Evolutionary conservation across 2,113 vertebrate species (phyloP).

Genomic region (Chitala chitala): DNA sequence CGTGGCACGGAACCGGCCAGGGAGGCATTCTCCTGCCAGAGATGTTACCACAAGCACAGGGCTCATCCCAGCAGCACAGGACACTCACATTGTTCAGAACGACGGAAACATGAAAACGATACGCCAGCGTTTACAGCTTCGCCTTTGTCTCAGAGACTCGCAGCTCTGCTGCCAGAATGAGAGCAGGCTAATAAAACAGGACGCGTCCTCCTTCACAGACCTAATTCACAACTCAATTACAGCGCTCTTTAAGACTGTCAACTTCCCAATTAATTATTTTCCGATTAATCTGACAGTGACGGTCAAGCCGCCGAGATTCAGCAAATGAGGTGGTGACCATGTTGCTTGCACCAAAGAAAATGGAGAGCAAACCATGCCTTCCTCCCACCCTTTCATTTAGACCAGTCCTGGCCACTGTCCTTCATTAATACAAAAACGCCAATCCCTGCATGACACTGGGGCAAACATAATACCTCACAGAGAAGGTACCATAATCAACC

Average conservation of each 20-base stretch:
- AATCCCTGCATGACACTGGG: not conserved
- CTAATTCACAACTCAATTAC: slow-evolving; percentile 31
- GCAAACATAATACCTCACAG: not conserved
- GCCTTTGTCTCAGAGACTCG: not conserved
- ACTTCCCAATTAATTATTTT: slow-evolving; percentile 22
- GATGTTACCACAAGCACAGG: no score
- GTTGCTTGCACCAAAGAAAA: not conserved
- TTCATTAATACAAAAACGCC: not conserved
- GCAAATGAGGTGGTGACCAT: not conserved
- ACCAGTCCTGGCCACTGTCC: not conserved
- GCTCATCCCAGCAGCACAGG: no score
- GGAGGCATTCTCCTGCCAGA: no score
- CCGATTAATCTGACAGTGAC: slow-evolving; percentile 16
- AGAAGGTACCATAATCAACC: not conserved
- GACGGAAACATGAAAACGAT: not conserved
- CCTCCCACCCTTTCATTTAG: not conserved
- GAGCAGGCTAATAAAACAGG: slow-evolving; percentile 1
- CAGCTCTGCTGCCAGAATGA: not conserved
- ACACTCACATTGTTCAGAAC: no score
- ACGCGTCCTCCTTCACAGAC: slow-evolving; percentile 13
- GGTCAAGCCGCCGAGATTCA: not conserved
- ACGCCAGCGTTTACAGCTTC: not conserved
- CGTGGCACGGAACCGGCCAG: no score
- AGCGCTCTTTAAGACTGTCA: slow-evolving; percentile 11
- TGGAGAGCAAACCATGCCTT: not conserved